Percentiles rank a stretch among this genome's conserved stretches.
phyloP scores from a whole-genome alignment of 1,140 invertebrate genomes.

The Odontomachus brunneus region DNA sequence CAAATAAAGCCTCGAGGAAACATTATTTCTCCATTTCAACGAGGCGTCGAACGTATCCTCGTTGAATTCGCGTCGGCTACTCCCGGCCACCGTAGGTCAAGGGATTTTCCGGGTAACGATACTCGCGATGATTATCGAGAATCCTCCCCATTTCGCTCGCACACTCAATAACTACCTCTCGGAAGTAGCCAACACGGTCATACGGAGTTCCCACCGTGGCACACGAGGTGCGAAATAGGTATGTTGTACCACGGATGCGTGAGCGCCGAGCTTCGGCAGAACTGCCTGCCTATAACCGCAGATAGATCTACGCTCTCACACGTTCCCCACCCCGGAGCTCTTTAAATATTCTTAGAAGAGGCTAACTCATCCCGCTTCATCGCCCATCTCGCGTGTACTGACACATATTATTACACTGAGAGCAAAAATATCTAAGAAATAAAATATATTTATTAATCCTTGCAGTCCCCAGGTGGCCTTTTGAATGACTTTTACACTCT shows the following conservation, averaged over 20 bases:
- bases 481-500: too few species aligned
- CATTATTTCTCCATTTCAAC: constrained; percentile 32
- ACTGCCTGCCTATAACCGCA: neutral
- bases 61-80: constrained; percentile 11
- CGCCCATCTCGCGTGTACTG: neutral
- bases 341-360: neutral
- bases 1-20: constrained; percentile 9
- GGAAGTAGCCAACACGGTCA: constrained; percentile 26
- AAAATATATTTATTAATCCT: too few species aligned
- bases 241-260: neutral
- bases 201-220: constrained; percentile 16
- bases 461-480: too few species aligned
- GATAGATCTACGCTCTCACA: constrained; percentile 21
- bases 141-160: constrained; percentile 35
- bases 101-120: constrained; percentile 68
- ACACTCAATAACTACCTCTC: constrained; percentile 34
- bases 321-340: neutral
- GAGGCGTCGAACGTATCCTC: constrained; percentile 46
- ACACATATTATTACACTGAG: neutral
- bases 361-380: neutral
- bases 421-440: too few species aligned
- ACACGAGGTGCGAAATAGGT: constrained; percentile 13
- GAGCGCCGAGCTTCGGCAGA: neutral
- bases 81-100: constrained; percentile 56
- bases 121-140: constrained; percentile 65